Evolutionary conservation across 2,888 invertebrate genomes (phyloP).

Genomic region (Euspilapteryx auroguttella): DNA sequence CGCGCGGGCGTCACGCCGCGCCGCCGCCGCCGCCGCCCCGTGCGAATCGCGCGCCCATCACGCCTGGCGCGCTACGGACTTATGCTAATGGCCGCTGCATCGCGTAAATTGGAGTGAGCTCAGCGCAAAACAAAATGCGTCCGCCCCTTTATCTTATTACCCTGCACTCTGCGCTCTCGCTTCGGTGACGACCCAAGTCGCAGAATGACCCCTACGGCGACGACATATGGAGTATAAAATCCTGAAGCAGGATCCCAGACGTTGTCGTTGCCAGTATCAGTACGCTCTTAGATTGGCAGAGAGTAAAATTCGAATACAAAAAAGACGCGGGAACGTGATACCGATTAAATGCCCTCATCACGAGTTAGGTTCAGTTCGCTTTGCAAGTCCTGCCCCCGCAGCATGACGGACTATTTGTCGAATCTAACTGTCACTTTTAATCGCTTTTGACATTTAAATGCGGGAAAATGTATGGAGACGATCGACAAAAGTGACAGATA

Average conservation of each 20-base stretch:
- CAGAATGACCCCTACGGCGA: neutral
- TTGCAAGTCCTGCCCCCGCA: constrained; percentile 49
- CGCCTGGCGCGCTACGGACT: constrained; percentile 41
- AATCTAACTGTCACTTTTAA: too few species aligned
- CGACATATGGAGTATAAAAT: constrained; percentile 25
- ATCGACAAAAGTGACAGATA: too few species aligned
- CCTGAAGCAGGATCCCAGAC: constrained; percentile 11
- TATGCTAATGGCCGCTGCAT: constrained; percentile 53
- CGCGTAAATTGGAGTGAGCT: constrained; percentile 56
- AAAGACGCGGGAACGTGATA: constrained; percentile 55
- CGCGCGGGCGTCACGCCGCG: constrained; percentile 19
- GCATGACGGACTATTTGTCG: too few species aligned
- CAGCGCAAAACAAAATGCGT: constrained; percentile 50
- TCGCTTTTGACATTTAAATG: too few species aligned
- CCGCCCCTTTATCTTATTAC: constrained; percentile 56
- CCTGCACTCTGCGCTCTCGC: constrained; percentile 18
- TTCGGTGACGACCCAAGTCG: neutral
- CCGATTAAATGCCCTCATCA: constrained; percentile 60
- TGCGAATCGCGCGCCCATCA: constrained; percentile 46
- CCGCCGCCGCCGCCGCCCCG: constrained; percentile 11
- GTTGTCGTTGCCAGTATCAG: too few species aligned
- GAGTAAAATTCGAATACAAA: constrained; percentile 55
- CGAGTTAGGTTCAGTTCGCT: constrained; percentile 61
- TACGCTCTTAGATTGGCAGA: constrained; percentile 40
- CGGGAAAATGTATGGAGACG: too few species aligned